Percentiles rank a stretch among this genome's conserved stretches.
phyloP scores from a whole-genome alignment of 2,797 vertebrate species.

The Echiichthys vipera region DNA sequence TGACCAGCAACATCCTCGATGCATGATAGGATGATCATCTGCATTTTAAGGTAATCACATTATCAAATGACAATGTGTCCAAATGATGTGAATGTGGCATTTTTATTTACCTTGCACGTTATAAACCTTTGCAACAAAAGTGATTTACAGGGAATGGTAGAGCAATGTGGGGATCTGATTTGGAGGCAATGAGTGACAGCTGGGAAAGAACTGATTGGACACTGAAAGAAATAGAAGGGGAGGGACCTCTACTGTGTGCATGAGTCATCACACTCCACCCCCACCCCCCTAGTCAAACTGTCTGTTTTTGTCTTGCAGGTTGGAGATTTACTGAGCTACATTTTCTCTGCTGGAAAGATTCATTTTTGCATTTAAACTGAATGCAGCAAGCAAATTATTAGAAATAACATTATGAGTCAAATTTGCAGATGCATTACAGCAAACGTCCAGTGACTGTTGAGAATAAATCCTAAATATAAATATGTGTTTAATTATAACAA shows the following conservation, averaged over 20 bases:
- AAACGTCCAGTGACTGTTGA: conserved; percentile 4
- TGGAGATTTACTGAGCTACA: conserved; percentile 72
- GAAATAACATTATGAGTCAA: conserved; percentile 24
- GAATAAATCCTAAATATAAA: conserved; percentile 1
- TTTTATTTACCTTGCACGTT: conserved; percentile 35
- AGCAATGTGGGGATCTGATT: conserved; percentile 68
- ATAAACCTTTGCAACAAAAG: conserved; percentile 60
- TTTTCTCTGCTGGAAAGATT: conserved; percentile 61
- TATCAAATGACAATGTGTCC: conserved; percentile 25
- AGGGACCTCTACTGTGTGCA: conserved; percentile 80
- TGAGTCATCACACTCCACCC: conserved; percentile 85
- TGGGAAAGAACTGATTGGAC: conserved; percentile 83
- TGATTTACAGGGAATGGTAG: conserved; percentile 58
- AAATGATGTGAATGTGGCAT: conserved; percentile 29
- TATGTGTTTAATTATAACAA: conserved; percentile 10
- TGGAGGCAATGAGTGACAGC: conserved; percentile 80
- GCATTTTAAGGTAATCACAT: conserved; percentile 29
- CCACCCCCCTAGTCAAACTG: conserved; percentile 73
- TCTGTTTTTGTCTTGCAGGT: conserved; percentile 78
- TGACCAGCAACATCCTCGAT: too few species aligned
- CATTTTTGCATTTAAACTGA: conserved; percentile 48
- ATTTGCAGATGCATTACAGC: conserved; percentile 23
- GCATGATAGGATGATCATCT: too few species aligned
- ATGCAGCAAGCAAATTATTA: conserved; percentile 43
- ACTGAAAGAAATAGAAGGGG: conserved; percentile 82